Evolutionary conservation across 2,113 vertebrate genomes (phyloP), one percentile per base, ranked within the genome.

Genomic region (Mungos mungo): DNA sequence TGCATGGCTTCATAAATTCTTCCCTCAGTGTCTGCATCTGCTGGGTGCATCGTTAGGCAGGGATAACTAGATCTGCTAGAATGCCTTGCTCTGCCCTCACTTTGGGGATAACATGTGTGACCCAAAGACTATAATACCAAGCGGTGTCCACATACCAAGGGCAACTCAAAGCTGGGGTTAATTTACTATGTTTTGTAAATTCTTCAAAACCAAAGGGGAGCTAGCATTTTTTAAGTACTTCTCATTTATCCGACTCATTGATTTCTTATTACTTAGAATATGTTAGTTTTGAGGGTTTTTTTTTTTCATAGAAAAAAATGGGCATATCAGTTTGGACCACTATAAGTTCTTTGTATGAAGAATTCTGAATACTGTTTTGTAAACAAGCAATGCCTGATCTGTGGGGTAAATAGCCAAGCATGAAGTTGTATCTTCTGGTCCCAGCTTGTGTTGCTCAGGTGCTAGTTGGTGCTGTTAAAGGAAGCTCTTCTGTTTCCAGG

Each of bases 41-140:
- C 92, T 82, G 60, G 95, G 45, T 54, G 81, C 93, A 92, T 4
- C 57, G 27, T 7, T 89, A 92, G 77, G 68, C 90, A 95, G 52
- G n/a, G 83, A 41, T 71, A 86, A 77, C 68, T 9, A 23, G 45
- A 5, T 69, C 50, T 96, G 88, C 97, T 0, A 0, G 93, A 90
- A 84, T 92, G 86, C 33, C 93, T 95, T 97, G 47, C 93, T 98
- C 69, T 57, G 72, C 5, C 76, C 93, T 93, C 45, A 14, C 50
- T 92, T 93, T 97, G 91, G 91, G 63, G 57, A 97, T 96, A 94
- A 96, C 96, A 96, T 90, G 72, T 72, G 96, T 65, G 95, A 98
- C 95, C 80, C 97, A 69, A 45, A 65, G 41, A 71, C 68, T n/a
- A 65, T 89, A 76, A 74, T 60, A 81, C 27, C 38, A 86, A 77